Evolutionary conservation across 2,113 vertebrate species (phyloP).

Genomic region (Hemibagrus wyckioides): DNA sequence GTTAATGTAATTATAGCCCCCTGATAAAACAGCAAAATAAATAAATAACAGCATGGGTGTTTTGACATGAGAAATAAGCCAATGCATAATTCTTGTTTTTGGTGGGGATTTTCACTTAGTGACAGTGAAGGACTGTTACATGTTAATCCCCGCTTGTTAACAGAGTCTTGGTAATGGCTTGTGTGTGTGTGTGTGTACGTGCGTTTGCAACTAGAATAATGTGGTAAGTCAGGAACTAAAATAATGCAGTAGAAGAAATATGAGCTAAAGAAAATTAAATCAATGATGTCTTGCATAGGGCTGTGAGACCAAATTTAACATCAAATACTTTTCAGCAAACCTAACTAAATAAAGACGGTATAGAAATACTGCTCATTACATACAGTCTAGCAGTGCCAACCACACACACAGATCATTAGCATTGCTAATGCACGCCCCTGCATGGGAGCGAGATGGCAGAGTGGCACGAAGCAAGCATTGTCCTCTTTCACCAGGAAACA

Average conservation of each 20-base stretch:
- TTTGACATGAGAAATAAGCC: background rate
- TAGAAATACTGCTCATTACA: background rate
- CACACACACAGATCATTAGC: slow-evolving; percentile 28
- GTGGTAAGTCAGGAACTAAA: background rate
- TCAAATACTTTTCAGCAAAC: background rate
- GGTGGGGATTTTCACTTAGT: background rate
- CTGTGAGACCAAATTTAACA: background rate
- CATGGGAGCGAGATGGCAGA: slow-evolving; percentile 7
- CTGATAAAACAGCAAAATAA: background rate
- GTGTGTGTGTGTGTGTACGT: background rate
- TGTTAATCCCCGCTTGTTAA: no score
- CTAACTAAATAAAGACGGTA: background rate
- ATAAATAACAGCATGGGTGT: background rate
- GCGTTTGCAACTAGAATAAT: background rate
- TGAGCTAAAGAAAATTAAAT: background rate
- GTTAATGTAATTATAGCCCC: background rate
- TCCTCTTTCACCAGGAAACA: slow-evolving; percentile 29
- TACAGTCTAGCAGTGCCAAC: slow-evolving; percentile 3
- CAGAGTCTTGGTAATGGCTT: background rate
- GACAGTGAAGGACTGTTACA: background rate
- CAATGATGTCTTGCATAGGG: background rate
- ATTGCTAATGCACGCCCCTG: slow-evolving; percentile 44
- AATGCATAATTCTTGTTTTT: background rate
- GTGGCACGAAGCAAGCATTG: slow-evolving; percentile 36
- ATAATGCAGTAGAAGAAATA: background rate